phyloP scores from a whole-genome alignment of 2,888 invertebrate species.

The Drosophila neonasuta region DNA sequence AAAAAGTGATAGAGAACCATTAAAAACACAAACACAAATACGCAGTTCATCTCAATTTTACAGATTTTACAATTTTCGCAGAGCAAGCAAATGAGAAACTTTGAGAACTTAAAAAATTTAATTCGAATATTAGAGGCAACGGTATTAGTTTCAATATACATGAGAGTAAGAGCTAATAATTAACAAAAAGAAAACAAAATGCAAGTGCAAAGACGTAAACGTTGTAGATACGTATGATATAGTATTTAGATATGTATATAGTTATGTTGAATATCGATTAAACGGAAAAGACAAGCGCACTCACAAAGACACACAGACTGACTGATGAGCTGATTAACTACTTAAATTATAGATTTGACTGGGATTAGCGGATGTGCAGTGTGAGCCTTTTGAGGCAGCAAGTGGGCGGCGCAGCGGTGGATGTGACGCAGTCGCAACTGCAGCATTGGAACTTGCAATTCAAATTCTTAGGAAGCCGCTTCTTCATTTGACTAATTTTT shows the following conservation, averaged over 20 bases:
- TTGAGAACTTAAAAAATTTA: conserved; percentile 9
- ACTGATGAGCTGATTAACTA: background rate
- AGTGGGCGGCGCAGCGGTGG: conserved; percentile 47
- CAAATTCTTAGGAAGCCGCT: conserved; percentile 65
- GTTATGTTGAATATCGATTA: background rate
- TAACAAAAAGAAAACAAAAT: background rate
- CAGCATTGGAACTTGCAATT: conserved; percentile 71
- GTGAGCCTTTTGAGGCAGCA: conserved; percentile 82
- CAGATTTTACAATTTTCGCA: conserved; percentile 44
- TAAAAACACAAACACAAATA: conserved; percentile 41
- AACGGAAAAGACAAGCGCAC: conserved; percentile 17
- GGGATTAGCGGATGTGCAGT: conserved; percentile 80
- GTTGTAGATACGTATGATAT: background rate
- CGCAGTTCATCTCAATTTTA: conserved; percentile 17
- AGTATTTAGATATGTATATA: background rate
- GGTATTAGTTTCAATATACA: conserved; percentile 8
- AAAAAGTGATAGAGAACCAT: conserved; percentile 65
- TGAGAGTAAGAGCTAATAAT: background rate
- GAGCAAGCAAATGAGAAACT: conserved; percentile 75
- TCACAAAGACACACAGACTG: conserved; percentile 13
- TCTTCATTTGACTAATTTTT: conserved; percentile 70
- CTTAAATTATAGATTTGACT: conserved; percentile 6
- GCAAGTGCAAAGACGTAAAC: conserved; percentile 10
- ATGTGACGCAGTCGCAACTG: conserved; percentile 59
- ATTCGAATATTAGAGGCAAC: background rate